Base-by-base conservation (phyloP, 2,888 invertebrate genomes). In the Papilio protenor region DNA sequence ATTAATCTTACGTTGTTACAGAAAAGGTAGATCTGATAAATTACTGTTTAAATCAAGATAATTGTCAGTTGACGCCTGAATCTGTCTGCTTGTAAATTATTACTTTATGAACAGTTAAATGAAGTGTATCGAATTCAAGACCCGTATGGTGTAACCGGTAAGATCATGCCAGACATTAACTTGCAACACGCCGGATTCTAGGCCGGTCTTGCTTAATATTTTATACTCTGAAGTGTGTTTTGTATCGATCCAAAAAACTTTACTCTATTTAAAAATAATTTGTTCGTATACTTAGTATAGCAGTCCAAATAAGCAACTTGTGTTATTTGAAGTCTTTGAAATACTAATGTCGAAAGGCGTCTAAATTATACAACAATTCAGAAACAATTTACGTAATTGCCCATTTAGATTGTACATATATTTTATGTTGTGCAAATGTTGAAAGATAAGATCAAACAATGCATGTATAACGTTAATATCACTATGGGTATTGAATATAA, bases 401-500 rank as follows among this genome's bases (percentile, higher is more conserved):
- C 40, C 74, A 78, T 72, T 81, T 79, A 73, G 79, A 79, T 80
- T 80, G 82, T 81, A 74, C 79, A 77, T 77, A 70, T 73, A 55
- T 79, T 71, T 79, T 45, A 73, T 16, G 33, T 75, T 71, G 52
- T 23, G 64, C 64, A 75, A 73, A 47, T 33, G 66, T 66, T 45
- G 27, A n/a, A 21, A 70, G 75, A 78, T 77, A 55, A 16, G 33
- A 76, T 76, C 78, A 73, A 83, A 86, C 85, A 86, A 86, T 84
- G 80, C 84, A 82, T 76, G 76, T 70, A 70, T 79, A 79, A 81
- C 78, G 72, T 76, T 79, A 79, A 77, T 80, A 75, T 76, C 69
- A 80, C 81, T 84, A 82, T 82, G 81, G 83, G 83, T 84, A 90
- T 88, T 89, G 85, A 90, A 89, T 88, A 88, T 87, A 84, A 89